Base-by-base conservation (phyloP, 1,140 invertebrate genomes). In the Macrosteles quadrilineatus region DNA sequence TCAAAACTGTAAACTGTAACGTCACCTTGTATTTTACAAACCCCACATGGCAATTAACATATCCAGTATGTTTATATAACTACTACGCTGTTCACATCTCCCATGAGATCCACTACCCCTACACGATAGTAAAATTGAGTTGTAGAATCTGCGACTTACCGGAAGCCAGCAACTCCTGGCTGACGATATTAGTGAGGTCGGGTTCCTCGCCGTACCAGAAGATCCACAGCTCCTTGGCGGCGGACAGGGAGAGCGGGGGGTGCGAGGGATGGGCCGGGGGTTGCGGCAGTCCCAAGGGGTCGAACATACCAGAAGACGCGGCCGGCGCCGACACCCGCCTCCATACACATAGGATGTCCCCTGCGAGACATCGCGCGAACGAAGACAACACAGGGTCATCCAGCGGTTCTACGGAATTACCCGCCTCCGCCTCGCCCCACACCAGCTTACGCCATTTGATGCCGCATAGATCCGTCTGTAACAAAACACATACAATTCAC, bases 201-300 rank as follows among this genome's bases (percentile, higher is more conserved):
- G 96, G 96, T 83, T 98, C 94, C 80, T 98, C 95, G 76, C 96
- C 96, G 84, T 98, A 98, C 96, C 97, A 98, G 84, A 99, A 98
- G 78, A 98, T 93, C 97, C 97, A 98, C 17, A 99, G 86, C 82
- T 98, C 96, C 85, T 98, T 98, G 80, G 92, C 88, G 72, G 88
- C 88, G 76, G 87, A 86, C 53, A 93, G 84, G 71, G 89, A 91
- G 73, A 92, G 86, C 68, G 91, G 91, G 76, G 84, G 83, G 76
- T 82, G 78, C 32, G 85, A 82, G 45, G 87, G 85, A 66, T 85
- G 78, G 47, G 83, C 76, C 62, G 84, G 79, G 12, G 80, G 84
- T 67, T 86, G 84, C 4, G 83, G 82, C 63, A 83, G 79, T 59
- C 80, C 81, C 76, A 86, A 78, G 68, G 74, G 67, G 77, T 87